Base-by-base conservation (phyloP, 1,140 invertebrate genomes). In the Portunus trituberculatus region DNA sequence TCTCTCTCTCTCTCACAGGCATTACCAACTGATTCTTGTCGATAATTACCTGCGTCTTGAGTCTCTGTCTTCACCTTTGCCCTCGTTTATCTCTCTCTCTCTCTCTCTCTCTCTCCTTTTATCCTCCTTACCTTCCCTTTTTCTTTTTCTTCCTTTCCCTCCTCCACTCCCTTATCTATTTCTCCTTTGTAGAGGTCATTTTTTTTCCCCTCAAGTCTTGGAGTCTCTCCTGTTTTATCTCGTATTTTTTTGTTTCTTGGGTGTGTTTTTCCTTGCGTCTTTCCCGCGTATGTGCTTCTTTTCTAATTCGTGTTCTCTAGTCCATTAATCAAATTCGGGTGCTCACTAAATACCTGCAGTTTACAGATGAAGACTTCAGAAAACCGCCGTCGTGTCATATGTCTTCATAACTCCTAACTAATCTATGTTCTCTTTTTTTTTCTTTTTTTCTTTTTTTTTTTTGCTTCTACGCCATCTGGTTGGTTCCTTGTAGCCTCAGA, bases 31-130 rank as follows among this genome's bases (percentile, higher is more conserved):
- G 52, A 59, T 59, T 59, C 52, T 59, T 59, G 52, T 59, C 52
- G 52, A 59, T 59, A 59, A 59, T 59, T 59, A 59, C 52, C 52
- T 20, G 3, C 52, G 52, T 59, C 52, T 59, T 59, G 16, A 20
- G 12, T 89, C 39, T 48, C 87, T 89, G 0, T 89, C n/a, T 89
- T 31, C 25, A 14, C 25, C 87, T 89, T n/a, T 45, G 8, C 10
- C 31, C 45, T 48, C 45, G 4, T 89, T 31, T 48, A 20, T 89
- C 25, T 48, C 87, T 46, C 45, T 89, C 39, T 46, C 87, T 89
- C 87, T 89, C 32, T 45, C 32, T 45, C 87, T 89, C 87, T 89
- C 87, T 89, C 32, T 89, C 87, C 31, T 31, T 89, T 32, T 48
- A n/a, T 87, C 86, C 31, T 4, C 31, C 86, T 87, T 29, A 39